Evolutionary conservation across 2,797 vertebrate genomes (phyloP).

Genomic region (Hypotaenidia okinawae): DNA sequence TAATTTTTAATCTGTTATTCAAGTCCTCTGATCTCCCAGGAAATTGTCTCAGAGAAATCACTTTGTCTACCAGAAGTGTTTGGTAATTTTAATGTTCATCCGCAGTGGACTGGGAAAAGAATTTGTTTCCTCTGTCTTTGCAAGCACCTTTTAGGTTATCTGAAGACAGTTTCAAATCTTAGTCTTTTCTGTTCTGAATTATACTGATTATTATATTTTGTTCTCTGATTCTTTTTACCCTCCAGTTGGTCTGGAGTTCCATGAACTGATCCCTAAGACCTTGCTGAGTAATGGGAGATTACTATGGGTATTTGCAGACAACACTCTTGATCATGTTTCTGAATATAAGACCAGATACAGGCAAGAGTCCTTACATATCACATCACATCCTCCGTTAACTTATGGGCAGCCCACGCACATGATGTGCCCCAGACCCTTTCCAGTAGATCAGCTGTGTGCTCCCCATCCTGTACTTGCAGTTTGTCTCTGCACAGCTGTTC

Average conservation of each 20-base stretch:
- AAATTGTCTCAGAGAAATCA: not conserved
- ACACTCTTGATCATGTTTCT: not conserved
- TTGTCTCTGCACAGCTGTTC: not conserved
- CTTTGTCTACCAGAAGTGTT: not conserved
- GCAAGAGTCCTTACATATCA: not conserved
- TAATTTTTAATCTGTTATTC: not conserved
- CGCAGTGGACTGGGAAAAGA: not conserved
- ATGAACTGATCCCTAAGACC: not conserved
- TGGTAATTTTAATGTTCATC: not conserved
- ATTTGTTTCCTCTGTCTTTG: not conserved
- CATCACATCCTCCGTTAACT: not conserved
- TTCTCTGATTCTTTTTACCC: not conserved
- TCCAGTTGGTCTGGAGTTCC: not conserved
- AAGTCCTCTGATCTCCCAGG: not conserved
- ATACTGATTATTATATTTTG: not conserved
- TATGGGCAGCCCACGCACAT: not conserved
- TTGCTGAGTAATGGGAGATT: not conserved
- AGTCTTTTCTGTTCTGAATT: not conserved
- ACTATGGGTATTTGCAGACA: not conserved
- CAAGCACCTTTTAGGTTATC: not conserved
- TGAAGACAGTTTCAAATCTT: not conserved
- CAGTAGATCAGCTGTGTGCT: not conserved
- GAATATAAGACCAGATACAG: not conserved
- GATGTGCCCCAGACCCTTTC: not conserved
- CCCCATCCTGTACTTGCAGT: not conserved